Percentiles rank a stretch among this genome's conserved stretches.
Evolutionary conservation across 1,140 invertebrate genomes (phyloP).

Genomic region (Drosophila guanche): DNA sequence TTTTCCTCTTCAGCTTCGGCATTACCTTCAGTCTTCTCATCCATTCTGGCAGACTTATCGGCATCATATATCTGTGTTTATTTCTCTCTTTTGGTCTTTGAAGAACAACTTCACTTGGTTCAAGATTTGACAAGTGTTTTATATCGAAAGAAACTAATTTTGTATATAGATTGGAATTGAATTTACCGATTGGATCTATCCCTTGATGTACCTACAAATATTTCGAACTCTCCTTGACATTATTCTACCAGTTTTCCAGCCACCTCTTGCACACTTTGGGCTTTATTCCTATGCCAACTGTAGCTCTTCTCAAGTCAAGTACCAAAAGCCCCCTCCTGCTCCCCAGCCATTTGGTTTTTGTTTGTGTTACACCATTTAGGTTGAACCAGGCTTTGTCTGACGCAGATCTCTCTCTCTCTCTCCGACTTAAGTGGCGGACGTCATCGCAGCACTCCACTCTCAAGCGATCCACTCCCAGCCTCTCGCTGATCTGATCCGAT

Average conservation of each 20-base stretch:
- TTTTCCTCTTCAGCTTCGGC: slow-evolving; percentile 47
- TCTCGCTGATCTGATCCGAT: slow-evolving; percentile 20
- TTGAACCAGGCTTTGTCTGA: slow-evolving; percentile 64
- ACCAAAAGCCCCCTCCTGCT: not conserved
- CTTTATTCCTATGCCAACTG: slow-evolving; percentile 10
- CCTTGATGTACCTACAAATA: too few relatives aligned
- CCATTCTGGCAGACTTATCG: slow-evolving; percentile 15
- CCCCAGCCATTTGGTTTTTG: slow-evolving; percentile 21
- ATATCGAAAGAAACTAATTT: too few relatives aligned
- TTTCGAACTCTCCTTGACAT: not conserved
- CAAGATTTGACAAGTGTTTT: too few relatives aligned
- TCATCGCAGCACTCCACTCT: slow-evolving; percentile 45
- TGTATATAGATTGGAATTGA: too few relatives aligned
- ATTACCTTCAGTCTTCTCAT: too few relatives aligned
- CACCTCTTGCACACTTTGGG: not conserved
- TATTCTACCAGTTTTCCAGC: not conserved
- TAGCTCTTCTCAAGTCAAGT: slow-evolving; percentile 35
- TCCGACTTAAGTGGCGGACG: slow-evolving; percentile 57
- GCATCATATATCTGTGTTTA: slow-evolving; percentile 12
- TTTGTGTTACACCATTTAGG: slow-evolving; percentile 67
- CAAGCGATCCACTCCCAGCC: not conserved
- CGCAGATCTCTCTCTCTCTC: slow-evolving; percentile 44
- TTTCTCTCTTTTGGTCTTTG: not conserved
- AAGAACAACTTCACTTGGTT: too few relatives aligned
- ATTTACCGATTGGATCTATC: too few relatives aligned